Conservation (phyloP, 2,797 vertebrate species). For the Rousettus madagascariensis region DNA sequence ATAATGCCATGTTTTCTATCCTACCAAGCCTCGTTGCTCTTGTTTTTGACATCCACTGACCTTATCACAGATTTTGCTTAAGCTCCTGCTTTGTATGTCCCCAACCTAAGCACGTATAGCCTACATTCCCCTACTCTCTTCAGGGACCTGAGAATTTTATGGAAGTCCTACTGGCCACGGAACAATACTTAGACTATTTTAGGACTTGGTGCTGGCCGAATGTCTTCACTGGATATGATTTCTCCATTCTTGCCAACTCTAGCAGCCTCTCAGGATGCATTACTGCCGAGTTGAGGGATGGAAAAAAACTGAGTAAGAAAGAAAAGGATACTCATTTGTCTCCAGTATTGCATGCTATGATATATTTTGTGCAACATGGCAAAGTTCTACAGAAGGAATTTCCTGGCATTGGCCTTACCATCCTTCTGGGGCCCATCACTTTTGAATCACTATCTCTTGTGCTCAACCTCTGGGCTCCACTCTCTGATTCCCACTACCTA, state of each 20-base stretch:
- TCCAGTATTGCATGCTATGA: neutral
- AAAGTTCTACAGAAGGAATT: neutral
- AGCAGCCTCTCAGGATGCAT: neutral
- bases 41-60: neutral
- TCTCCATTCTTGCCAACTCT: neutral
- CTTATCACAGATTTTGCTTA: neutral
- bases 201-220: neutral
- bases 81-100: neutral
- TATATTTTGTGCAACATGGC: neutral
- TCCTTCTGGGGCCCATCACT: neutral
- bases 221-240: neutral
- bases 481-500: neutral
- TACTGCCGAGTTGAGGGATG: neutral
- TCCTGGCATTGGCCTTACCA: neutral
- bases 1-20: neutral
- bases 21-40: neutral
- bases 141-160: neutral
- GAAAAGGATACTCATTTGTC: neutral
- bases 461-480: neutral
- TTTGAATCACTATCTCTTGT: neutral
- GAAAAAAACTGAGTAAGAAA: neutral
- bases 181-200: neutral
- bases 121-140: neutral
- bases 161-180: neutral
- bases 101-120: neutral